These are phyloP conservation scores for Subanguina moxae DNA, from an alignment of 1,140 invertebrate genomes.

Conservation along the genomic window DNA sequence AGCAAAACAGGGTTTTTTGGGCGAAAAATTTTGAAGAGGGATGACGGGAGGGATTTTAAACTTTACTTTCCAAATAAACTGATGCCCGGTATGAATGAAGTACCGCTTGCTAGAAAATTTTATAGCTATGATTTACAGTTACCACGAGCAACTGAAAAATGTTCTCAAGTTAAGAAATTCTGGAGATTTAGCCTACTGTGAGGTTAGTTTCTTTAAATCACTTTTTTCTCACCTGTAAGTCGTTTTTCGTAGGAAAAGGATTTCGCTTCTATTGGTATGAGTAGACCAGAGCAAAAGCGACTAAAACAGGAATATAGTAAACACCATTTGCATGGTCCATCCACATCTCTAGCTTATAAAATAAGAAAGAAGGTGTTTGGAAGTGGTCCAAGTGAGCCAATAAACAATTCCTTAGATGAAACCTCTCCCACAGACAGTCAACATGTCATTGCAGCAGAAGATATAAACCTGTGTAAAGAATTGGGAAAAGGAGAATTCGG, in stretches of 20 bases:
- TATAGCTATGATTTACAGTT: constrained; percentile 35
- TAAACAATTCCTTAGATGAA: not conserved
- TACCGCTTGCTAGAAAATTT: not conserved
- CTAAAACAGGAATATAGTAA: constrained; percentile 87
- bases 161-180: constrained; percentile 67
- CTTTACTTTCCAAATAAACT: not conserved
- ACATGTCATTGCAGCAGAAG: constrained; percentile 89
- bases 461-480: constrained; percentile 87
- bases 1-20: too few species aligned
- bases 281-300: constrained; percentile 85
- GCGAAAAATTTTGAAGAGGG: too few species aligned
- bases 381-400: constrained; percentile 11
- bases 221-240: not conserved
- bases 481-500: constrained; percentile 93
- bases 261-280: constrained; percentile 82
- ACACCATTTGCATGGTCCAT: constrained; percentile 70
- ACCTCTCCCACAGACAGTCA: constrained; percentile 61
- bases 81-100: too few species aligned
- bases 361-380: constrained; percentile 21
- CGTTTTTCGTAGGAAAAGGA: constrained; percentile 63
- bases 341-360: constrained; percentile 63
- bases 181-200: constrained; percentile 92
- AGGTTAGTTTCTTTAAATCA: constrained; percentile 67
- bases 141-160: constrained; percentile 44
- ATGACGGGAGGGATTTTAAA: too few species aligned